Percentiles rank a stretch among this genome's conserved stretches.
These are phyloP conservation scores for Pseudochirops cupreus DNA, from an alignment of 2,797 vertebrate species.

Conservation along the genomic window DNA sequence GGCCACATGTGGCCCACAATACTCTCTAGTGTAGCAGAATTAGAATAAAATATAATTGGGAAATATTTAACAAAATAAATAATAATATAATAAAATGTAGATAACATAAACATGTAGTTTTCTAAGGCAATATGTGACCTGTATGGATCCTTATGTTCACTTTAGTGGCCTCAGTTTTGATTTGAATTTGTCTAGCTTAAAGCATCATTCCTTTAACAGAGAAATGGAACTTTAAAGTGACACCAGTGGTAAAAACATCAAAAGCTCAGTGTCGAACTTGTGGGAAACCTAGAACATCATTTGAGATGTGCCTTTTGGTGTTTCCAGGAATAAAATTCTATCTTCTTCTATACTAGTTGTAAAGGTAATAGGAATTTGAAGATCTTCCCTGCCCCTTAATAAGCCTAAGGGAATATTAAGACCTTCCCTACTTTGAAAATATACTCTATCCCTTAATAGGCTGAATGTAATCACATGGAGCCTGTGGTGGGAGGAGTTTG, in stretches of 20 bases:
- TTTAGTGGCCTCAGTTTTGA: not conserved
- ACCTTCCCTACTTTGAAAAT: no score
- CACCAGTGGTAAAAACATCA: constrained; percentile 58
- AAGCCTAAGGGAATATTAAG: no score
- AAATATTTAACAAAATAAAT: not conserved
- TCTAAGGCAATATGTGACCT: not conserved
- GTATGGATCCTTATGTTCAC: not conserved
- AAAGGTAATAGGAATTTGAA: no score
- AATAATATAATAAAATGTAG: not conserved
- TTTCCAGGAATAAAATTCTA: constrained; percentile 6
- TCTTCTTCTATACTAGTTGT: not conserved
- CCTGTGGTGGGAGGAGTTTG: no score
- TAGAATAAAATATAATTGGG: not conserved
- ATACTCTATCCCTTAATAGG: no score
- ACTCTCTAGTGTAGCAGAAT: not conserved
- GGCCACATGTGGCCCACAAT: not conserved
- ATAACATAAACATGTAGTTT: not conserved
- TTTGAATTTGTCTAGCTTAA: not conserved
- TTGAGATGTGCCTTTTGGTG: not conserved
- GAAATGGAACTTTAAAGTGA: constrained; percentile 60
- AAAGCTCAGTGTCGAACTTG: constrained; percentile 17
- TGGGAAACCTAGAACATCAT: constrained; percentile 9
- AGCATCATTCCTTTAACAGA: constrained; percentile 53
- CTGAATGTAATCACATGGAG: no score
- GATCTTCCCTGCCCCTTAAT: no score